These are phyloP conservation scores for Heliconius aoede DNA, from an alignment of 2,888 invertebrate species.

Conservation along the genomic window DNA sequence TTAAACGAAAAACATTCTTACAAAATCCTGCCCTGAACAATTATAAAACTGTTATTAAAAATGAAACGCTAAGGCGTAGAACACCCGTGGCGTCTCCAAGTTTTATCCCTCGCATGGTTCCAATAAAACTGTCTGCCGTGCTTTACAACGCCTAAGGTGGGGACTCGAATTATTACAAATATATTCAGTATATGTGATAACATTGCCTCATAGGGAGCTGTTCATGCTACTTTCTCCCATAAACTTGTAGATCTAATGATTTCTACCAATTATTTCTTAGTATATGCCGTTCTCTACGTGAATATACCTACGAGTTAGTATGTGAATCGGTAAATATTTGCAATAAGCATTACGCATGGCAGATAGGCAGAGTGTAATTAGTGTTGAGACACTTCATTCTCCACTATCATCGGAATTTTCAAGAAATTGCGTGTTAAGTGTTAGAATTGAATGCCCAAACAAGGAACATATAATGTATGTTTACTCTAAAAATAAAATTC, in stretches of 20 bases:
- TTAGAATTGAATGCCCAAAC: too few species aligned
- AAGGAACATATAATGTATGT: neutral
- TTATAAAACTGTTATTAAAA: slow-evolving; percentile 39
- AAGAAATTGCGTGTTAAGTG: too few species aligned
- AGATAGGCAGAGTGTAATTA: too few species aligned
- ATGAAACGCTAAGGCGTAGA: slow-evolving; percentile 33
- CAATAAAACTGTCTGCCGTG: slow-evolving; percentile 55
- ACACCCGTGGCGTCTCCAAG: slow-evolving; percentile 49
- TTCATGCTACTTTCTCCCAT: slow-evolving; percentile 53
- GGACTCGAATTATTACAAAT: slow-evolving; percentile 67
- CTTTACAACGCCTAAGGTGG: slow-evolving; percentile 57
- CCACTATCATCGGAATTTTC: too few species aligned
- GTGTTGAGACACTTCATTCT: too few species aligned
- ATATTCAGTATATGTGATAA: slow-evolving; percentile 61
- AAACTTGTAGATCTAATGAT: slow-evolving; percentile 58
- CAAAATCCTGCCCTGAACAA: slow-evolving; percentile 36
- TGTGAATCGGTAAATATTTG: too few species aligned
- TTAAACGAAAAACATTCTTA: slow-evolving; percentile 30
- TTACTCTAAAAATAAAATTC: neutral
- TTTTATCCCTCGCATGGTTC: slow-evolving; percentile 55
- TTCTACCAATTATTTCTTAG: neutral
- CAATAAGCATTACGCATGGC: too few species aligned
- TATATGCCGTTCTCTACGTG: neutral
- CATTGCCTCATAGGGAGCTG: slow-evolving; percentile 56
- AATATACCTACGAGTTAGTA: neutral